These are phyloP conservation scores for Gouania willdenowi DNA, from an alignment of 2,797 vertebrate species.

Conservation along the genomic window DNA sequence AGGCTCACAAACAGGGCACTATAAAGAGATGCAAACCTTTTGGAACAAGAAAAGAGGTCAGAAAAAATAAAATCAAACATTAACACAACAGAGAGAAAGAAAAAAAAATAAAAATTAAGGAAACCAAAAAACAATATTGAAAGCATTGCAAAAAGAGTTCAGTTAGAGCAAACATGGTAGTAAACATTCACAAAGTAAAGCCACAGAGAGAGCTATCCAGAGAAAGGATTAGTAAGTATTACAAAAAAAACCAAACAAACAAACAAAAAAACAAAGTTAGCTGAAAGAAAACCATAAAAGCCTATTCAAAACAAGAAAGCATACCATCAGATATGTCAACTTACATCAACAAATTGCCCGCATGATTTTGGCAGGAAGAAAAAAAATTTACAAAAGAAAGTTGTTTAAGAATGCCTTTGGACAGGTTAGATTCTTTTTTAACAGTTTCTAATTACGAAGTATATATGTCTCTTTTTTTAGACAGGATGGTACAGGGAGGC, in stretches of 20 bases:
- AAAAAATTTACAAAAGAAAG: conserved; percentile 99
- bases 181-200: conserved; percentile 81
- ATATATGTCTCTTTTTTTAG: conserved; percentile 75
- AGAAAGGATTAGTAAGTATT: conserved; percentile 75
- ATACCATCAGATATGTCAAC: conserved; percentile 95
- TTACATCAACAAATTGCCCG: conserved; percentile 99
- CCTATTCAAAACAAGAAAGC: conserved; percentile 78
- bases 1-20: conserved; percentile 77
- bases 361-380: conserved; percentile 99
- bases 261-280: conserved; percentile 45
- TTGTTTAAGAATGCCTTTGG: conserved; percentile 98
- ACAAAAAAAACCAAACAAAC: conserved; percentile 49
- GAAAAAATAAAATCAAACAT: too few species aligned
- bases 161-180: conserved; percentile 75
- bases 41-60: conserved; percentile 53
- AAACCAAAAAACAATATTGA: conserved; percentile 38
- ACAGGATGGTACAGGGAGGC: conserved; percentile 90
- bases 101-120: conserved; percentile 54
- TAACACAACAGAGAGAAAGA: conserved; percentile 31
- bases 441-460: conserved; percentile 61
- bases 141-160: conserved; percentile 71
- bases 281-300: conserved; percentile 75
- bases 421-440: conserved; percentile 85
- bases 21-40: conserved; percentile 76
- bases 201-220: conserved; percentile 78